Percentiles rank a stretch among this genome's conserved stretches.
These are phyloP conservation scores for Sesia apiformis DNA, from an alignment of 2,888 invertebrate genomes.

Conservation along the genomic window DNA sequence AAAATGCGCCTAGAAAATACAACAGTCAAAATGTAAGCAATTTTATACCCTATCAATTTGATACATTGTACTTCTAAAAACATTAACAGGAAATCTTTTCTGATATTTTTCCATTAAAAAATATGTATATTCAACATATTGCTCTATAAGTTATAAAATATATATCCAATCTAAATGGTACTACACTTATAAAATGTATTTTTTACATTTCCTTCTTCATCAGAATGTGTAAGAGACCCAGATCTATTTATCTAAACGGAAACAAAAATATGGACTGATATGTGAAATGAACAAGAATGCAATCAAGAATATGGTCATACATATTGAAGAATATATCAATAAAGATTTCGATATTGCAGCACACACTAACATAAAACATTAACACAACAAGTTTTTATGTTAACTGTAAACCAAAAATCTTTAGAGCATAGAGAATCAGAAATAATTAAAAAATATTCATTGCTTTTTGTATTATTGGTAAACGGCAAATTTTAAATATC, in stretches of 20 bases:
- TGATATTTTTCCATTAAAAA: slow-evolving; percentile 22
- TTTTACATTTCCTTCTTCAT: slow-evolving; percentile 20
- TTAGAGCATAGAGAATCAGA: not conserved
- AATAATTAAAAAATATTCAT: no score
- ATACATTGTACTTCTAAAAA: slow-evolving; percentile 24
- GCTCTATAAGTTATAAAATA: slow-evolving; percentile 10
- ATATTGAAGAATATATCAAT: slow-evolving; percentile 45
- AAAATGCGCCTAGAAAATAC: slow-evolving; percentile 32
- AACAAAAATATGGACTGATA: slow-evolving; percentile 20
- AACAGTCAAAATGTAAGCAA: slow-evolving; percentile 11
- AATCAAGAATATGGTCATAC: slow-evolving; percentile 43
- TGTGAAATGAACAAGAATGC: slow-evolving; percentile 21
- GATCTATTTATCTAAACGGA: slow-evolving; percentile 29
- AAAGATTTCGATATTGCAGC: slow-evolving; percentile 57
- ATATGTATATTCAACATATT: slow-evolving; percentile 2
- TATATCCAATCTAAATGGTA: slow-evolving; percentile 15
- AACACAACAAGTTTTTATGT: slow-evolving; percentile 7
- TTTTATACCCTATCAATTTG: slow-evolving; percentile 4
- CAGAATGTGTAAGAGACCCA: slow-evolving; percentile 18
- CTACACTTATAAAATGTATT: slow-evolving; percentile 17
- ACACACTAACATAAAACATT: slow-evolving; percentile 46
- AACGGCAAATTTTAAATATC: no score
- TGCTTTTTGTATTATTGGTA: no score
- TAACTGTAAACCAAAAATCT: not conserved
- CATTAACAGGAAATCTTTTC: slow-evolving; percentile 39